Evolutionary conservation across 2,113 vertebrate species (phyloP).

Genomic region (Ictalurus punctatus): DNA sequence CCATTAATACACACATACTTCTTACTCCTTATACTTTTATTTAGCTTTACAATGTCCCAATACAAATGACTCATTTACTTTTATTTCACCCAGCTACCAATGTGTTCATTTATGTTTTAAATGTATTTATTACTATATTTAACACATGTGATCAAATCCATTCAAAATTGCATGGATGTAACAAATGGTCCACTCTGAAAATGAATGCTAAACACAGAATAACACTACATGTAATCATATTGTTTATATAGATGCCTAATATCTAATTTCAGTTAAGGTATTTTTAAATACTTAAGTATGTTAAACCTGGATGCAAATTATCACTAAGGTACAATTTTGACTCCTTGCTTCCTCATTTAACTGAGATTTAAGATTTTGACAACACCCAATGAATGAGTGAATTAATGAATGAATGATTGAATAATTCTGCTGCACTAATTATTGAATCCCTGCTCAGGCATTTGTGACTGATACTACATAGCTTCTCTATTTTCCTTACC

Average conservation of each 20-base stretch:
- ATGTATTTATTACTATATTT: background rate
- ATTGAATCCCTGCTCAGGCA: background rate
- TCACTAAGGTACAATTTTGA: background rate
- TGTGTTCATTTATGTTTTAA: background rate
- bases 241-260: background rate
- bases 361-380: background rate
- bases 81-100: background rate
- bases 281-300: background rate
- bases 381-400: background rate
- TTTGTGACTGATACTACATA: background rate
- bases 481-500: conserved; percentile 67
- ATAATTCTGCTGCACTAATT: background rate
- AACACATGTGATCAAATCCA: background rate
- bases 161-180: background rate
- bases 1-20: background rate
- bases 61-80: background rate
- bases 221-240: background rate
- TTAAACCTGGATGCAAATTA: background rate
- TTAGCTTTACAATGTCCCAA: background rate
- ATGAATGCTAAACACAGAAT: background rate
- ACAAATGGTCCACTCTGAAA: background rate
- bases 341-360: background rate
- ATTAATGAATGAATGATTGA: background rate
- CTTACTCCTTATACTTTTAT: background rate
- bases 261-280: background rate